Percentiles rank a stretch among this genome's conserved stretches.
These are phyloP conservation scores for Tupaia tana DNA, from an alignment of 2,113 vertebrate genomes.

Conservation along the genomic window DNA sequence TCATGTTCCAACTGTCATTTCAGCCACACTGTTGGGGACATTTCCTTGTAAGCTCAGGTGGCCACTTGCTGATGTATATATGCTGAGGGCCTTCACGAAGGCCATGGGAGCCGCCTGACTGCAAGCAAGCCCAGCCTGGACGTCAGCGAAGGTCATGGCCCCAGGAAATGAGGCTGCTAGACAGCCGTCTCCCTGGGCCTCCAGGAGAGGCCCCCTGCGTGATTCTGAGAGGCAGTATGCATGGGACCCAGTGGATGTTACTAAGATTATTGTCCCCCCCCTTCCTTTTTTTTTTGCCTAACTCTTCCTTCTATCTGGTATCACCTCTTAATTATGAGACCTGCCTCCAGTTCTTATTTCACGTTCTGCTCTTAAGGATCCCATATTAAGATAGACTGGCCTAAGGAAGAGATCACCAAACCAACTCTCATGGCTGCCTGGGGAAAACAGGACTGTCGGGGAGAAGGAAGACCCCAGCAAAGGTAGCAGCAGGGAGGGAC, in stretches of 20 bases:
- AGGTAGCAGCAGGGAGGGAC: neutral
- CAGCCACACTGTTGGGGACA: accelerated
- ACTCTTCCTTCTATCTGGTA: no score
- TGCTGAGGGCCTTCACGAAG: neutral
- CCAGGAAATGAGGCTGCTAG: neutral
- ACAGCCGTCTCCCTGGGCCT: accelerated
- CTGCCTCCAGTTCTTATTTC: neutral
- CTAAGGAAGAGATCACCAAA: neutral
- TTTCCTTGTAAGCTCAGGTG: neutral
- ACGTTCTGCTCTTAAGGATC: neutral
- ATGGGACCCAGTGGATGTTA: no score
- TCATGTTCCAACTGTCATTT: neutral
- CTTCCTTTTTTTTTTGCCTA: neutral
- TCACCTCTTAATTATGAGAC: neutral
- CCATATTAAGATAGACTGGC: neutral
- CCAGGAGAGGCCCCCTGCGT: accelerated
- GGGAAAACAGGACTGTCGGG: neutral
- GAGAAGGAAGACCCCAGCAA: accelerated
- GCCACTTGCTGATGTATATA: neutral
- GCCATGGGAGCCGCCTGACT: neutral
- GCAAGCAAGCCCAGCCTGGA: accelerated
- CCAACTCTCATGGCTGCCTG: no score
- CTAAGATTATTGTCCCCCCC: no score
- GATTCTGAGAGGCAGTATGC: neutral
- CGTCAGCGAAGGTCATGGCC: neutral